phyloP scores from a whole-genome alignment of 2,888 invertebrate species.

The Drosophila lutescens region DNA sequence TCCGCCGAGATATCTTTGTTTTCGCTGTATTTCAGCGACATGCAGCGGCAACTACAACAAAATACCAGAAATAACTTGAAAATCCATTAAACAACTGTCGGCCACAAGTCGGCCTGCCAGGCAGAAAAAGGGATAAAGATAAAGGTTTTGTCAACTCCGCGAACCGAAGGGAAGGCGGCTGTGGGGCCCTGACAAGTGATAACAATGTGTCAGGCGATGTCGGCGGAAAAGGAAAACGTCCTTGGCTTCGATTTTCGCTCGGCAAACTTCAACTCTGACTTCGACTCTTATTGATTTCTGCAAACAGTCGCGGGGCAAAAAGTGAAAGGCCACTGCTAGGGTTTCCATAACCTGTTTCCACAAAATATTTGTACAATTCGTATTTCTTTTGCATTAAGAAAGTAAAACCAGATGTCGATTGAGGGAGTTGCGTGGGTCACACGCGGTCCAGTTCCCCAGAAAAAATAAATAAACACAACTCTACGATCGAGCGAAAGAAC shows the following conservation, averaged over 20 bases:
- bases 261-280: constrained; percentile 9
- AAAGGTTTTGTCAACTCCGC: constrained; percentile 63
- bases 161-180: neutral
- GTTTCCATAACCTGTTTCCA: constrained; percentile 59
- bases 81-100: constrained; percentile 71
- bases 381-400: constrained; percentile 33
- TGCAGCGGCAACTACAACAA: constrained; percentile 70
- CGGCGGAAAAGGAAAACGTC: constrained; percentile 46
- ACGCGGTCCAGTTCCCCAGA: constrained; percentile 4
- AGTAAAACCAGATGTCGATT: constrained; percentile 36
- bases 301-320: constrained; percentile 39
- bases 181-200: constrained; percentile 69
- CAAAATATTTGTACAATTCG: constrained; percentile 53
- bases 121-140: constrained; percentile 65
- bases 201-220: constrained; percentile 74
- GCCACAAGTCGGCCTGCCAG: constrained; percentile 19
- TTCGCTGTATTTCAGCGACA: constrained; percentile 44
- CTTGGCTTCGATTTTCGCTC: constrained; percentile 63
- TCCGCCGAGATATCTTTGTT: constrained; percentile 71
- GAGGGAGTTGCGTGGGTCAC: constrained; percentile 38
- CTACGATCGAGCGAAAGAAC: neutral
- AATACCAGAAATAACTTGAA: constrained; percentile 78
- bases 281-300: constrained; percentile 30
- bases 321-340: constrained; percentile 62
- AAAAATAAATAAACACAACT: constrained; percentile 1